Percentiles rank a stretch among this genome's conserved stretches.
phyloP scores from a whole-genome alignment of 2,888 invertebrate species.

The Trichacis sp. region DNA sequence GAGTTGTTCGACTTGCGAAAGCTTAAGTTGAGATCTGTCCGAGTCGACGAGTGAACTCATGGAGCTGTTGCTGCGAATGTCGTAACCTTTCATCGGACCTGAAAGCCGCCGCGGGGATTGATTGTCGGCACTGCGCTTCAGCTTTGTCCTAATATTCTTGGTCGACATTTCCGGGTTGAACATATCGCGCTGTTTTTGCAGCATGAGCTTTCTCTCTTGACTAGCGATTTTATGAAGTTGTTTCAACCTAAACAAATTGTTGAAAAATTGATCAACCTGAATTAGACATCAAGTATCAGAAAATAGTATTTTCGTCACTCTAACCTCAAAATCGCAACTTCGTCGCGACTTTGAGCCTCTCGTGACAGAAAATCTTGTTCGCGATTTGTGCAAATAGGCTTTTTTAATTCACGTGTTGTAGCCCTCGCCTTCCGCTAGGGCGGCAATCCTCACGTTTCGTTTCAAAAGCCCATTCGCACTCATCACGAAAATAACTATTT shows the following conservation, averaged over 20 bases:
- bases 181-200: conserved; percentile 71
- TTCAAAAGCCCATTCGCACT: too few relatives aligned
- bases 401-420: too few relatives aligned
- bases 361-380: too few relatives aligned
- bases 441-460: too few relatives aligned
- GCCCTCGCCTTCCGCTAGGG: too few relatives aligned
- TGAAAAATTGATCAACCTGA: too few relatives aligned
- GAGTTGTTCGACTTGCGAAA: conserved; percentile 53
- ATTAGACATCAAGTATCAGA: too few relatives aligned
- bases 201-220: conserved; percentile 70
- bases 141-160: conserved; percentile 70
- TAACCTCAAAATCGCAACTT: too few relatives aligned
- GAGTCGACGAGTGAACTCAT: conserved; percentile 66
- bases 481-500: too few relatives aligned
- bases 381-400: too few relatives aligned
- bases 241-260: conserved; percentile 67
- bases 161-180: conserved; percentile 72
- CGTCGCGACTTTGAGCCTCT: too few relatives aligned
- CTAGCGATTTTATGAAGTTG: conserved; percentile 72
- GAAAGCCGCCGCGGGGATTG: conserved; percentile 67
- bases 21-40: conserved; percentile 64
- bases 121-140: conserved; percentile 69
- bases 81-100: conserved; percentile 72
- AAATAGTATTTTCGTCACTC: too few relatives aligned
- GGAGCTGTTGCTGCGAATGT: conserved; percentile 68